Percentiles rank a stretch among this genome's conserved stretches.
These are phyloP conservation scores for Heliconius hermathena DNA, from an alignment of 1,140 invertebrate genomes.

Conservation along the genomic window DNA sequence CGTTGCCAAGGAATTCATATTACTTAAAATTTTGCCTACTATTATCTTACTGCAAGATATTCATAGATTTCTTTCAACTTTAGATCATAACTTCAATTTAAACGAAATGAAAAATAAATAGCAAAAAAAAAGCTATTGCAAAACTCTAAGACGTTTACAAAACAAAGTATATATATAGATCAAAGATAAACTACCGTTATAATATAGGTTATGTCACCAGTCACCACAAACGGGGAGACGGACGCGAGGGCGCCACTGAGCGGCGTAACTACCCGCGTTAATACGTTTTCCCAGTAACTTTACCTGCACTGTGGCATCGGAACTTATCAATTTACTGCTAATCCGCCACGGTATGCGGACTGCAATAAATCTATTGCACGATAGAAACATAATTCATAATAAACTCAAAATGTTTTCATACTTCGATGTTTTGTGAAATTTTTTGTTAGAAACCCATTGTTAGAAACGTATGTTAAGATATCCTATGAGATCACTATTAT, in stretches of 20 bases:
- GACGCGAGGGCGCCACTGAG: neutral
- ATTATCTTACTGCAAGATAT: neutral
- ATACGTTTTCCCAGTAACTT: slow-evolving; percentile 34
- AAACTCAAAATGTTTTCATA: neutral
- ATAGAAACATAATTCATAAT: slow-evolving; percentile 28
- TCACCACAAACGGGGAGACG: slow-evolving; percentile 24
- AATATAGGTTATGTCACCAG: slow-evolving; percentile 30
- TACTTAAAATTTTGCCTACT: too few relatives aligned
- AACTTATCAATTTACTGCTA: slow-evolving; percentile 48
- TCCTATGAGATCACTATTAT: neutral
- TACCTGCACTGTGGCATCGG: slow-evolving; percentile 38
- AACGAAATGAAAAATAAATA: neutral
- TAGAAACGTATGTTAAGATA: neutral
- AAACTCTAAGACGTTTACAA: neutral
- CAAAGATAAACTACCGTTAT: slow-evolving; percentile 28
- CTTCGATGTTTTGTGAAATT: neutral
- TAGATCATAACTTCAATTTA: too few relatives aligned
- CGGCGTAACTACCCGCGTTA: slow-evolving; percentile 15
- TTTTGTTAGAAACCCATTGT: neutral
- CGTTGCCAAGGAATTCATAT: too few relatives aligned
- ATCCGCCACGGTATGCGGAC: slow-evolving; percentile 38
- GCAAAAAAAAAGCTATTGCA: neutral
- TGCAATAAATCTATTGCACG: slow-evolving; percentile 46
- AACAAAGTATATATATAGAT: neutral
- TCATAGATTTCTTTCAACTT: neutral